Base-by-base conservation (phyloP, 2,888 invertebrate species). In the Atethmia centrago region DNA sequence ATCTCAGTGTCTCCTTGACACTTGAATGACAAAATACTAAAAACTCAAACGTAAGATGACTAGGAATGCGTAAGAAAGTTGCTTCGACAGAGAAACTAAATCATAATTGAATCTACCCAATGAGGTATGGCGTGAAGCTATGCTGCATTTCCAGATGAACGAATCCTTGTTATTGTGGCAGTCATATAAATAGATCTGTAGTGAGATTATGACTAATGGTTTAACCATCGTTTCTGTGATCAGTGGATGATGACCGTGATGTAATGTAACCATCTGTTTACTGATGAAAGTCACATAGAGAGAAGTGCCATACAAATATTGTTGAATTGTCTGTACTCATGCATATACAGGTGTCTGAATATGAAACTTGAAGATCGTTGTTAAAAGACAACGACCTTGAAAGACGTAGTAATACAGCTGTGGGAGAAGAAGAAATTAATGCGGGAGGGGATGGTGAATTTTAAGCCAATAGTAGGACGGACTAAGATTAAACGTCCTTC, bases 41-140 rank as follows among this genome's bases (percentile, higher is more conserved):
- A 77, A 83, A 62, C 0, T 19, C 56, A 61, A 65, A 80, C 71
- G 63, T 61, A 31, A 64, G 61, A 69, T 72, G 71, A 72, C 70
- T 55, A 64, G 71, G 84, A 85, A 87, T 87, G 86, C 83, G 51
- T 85, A 85, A 72, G 87, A 87, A 87, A 87, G 87, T 85, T 71
- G 47, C 59, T 71, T 64, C 47, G 75, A 86, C 62, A 85, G 85
- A 86, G 86, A 86, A 86, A 86, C 76, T 74, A 65, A 42, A 71
- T 74, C 68, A 63, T 69, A 75, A 75, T 74, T 65, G 65, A 36
- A 77, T 71, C 0, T 40, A 77, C 59, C 71, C 66, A 74, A 79
- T 86, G 74, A 77, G 28, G 71, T 69, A 79, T 86, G 36, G 86
- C 85, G 87, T 86, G 81, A 83, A 78, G 83, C 14, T 86, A 86